Conservation (phyloP, 2,113 vertebrate genomes). For the Myotis lucifugus region DNA sequence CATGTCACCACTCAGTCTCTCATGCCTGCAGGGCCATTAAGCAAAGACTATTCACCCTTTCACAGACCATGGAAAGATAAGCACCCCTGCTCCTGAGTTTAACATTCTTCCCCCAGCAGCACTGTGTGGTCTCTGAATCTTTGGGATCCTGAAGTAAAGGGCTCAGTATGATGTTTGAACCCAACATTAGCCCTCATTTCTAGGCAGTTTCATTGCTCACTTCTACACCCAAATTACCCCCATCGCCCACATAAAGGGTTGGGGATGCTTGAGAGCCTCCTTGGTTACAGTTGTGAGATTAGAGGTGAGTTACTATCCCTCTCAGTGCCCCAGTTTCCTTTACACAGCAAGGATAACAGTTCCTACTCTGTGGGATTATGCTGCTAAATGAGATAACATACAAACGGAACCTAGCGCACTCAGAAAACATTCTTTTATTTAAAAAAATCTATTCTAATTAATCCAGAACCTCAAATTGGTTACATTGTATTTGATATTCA, state of each 20-base stretch:
- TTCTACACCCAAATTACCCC: not conserved
- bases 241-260: not conserved
- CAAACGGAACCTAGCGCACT: accelerated
- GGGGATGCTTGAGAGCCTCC: no score
- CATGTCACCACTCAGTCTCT: not conserved
- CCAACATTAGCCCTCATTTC: not conserved
- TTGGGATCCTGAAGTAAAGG: not conserved
- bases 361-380: not conserved
- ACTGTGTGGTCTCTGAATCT: not conserved
- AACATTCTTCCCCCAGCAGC: not conserved
- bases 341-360: not conserved
- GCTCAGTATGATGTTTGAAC: not conserved
- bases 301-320: not conserved
- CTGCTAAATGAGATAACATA: not conserved
- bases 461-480: not conserved
- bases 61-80: not conserved
- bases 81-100: not conserved
- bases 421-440: not conserved
- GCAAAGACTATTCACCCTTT: not conserved
- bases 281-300: not conserved
- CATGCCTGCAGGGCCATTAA: not conserved
- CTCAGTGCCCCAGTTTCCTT: not conserved
- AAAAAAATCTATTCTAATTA: not conserved
- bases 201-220: not conserved
- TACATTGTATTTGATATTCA: not conserved